Evolutionary conservation across 2,797 vertebrate genomes (phyloP).

Genomic region (Cirrhinus molitorella): DNA sequence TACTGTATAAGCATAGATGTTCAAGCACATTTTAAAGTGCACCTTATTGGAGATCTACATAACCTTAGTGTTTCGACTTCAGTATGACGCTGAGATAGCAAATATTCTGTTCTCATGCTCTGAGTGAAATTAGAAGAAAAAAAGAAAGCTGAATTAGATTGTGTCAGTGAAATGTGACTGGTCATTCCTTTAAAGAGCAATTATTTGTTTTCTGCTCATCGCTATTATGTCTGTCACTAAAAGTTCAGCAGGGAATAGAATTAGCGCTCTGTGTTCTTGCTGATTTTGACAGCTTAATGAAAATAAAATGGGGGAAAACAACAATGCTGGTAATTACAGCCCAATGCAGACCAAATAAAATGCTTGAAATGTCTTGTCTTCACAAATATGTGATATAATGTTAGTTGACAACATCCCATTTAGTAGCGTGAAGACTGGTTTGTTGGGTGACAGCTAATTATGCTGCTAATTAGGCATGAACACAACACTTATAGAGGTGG

Average conservation of each 20-base stretch:
- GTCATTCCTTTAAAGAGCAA: conserved; percentile 10
- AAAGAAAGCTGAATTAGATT: neutral
- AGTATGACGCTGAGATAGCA: too few species aligned
- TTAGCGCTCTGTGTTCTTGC: neutral
- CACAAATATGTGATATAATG: conserved; percentile 17
- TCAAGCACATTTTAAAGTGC: conserved; percentile 8
- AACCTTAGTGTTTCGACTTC: neutral
- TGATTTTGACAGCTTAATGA: neutral
- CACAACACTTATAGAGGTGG: conserved; percentile 33
- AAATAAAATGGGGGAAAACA: neutral
- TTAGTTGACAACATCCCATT: conserved; percentile 42
- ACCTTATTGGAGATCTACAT: neutral
- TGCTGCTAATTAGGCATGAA: conserved; percentile 36
- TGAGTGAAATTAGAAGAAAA: neutral
- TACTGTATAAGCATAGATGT: neutral
- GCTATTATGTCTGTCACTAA: conserved; percentile 3
- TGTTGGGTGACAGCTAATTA: conserved; percentile 47
- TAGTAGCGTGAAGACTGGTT: conserved; percentile 19
- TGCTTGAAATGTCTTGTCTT: conserved; percentile 15
- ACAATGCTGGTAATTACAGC: conserved; percentile 22
- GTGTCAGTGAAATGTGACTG: neutral
- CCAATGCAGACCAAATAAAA: conserved; percentile 26
- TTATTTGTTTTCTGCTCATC: neutral
- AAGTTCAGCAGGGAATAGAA: conserved; percentile 6
- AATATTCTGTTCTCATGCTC: neutral